Evolutionary conservation across 2,113 vertebrate genomes (phyloP).

Genomic region (Odontesthes bonariensis): DNA sequence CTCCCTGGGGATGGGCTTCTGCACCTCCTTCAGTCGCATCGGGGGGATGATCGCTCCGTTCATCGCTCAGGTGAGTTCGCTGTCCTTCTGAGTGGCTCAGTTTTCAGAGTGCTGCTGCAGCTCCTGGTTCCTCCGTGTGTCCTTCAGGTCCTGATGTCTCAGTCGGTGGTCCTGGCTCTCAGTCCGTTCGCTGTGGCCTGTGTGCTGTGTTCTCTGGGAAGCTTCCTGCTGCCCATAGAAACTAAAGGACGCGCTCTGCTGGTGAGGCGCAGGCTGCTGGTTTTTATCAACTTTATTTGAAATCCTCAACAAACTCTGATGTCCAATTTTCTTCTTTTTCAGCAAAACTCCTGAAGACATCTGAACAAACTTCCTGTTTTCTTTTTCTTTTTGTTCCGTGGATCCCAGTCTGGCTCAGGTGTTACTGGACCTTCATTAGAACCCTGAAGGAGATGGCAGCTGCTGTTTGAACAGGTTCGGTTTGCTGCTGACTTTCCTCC

Average conservation of each 20-base stretch:
- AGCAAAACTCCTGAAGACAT: conserved; percentile 77
- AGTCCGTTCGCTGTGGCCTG: conserved; percentile 88
- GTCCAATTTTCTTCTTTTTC: conserved; percentile 39
- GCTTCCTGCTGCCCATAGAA: conserved; percentile 90
- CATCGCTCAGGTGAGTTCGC: conserved; percentile 81
- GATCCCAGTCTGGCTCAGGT: background rate
- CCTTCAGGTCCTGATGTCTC: conserved; percentile 89
- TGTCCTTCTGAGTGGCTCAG: rapidly evolving
- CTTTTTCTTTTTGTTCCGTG: background rate
- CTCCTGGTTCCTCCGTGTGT: background rate
- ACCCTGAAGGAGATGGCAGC: background rate
- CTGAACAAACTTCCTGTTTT: background rate
- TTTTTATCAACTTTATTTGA: background rate
- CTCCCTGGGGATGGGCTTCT: conserved; percentile 93
- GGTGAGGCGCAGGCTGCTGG: conserved; percentile 73
- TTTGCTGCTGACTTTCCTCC: too few species aligned
- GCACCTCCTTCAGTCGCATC: conserved; percentile 91
- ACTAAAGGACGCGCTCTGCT: conserved; percentile 91
- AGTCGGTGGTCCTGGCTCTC: conserved; percentile 86
- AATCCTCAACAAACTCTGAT: background rate
- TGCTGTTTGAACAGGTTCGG: background rate
- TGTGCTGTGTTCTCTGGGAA: conserved; percentile 84
- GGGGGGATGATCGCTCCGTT: conserved; percentile 97
- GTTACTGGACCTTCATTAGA: background rate
- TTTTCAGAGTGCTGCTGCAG: background rate